Conservation (phyloP, 2,888 invertebrate genomes). For the Monopis laevigella region DNA sequence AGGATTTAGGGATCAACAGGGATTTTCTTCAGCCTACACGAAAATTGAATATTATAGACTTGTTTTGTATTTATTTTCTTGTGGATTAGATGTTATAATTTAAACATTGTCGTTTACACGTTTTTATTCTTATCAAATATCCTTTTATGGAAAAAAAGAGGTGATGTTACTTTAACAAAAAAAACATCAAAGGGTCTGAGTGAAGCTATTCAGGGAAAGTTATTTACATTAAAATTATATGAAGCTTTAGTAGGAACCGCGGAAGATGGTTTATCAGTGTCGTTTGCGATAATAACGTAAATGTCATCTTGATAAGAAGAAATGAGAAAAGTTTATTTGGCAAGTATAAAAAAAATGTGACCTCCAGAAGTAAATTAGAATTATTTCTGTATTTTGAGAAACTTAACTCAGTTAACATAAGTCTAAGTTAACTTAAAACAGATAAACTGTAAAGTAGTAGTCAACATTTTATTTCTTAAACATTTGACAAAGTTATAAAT, state of each 20-base stretch:
- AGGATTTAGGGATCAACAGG: conserved; percentile 39
- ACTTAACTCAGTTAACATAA: no score
- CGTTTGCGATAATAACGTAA: conserved; percentile 32
- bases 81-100: no score
- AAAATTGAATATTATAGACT: conserved; percentile 59
- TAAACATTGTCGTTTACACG: background rate
- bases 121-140: background rate
- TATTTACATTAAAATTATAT: conserved; percentile 11
- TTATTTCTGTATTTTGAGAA: background rate
- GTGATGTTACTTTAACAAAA: background rate
- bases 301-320: conserved; percentile 34
- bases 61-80: conserved; percentile 25
- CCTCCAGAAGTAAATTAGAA: background rate
- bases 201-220: no score
- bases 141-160: background rate
- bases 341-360: conserved; percentile 12
- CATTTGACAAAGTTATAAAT: no score
- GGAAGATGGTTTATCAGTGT: conserved; percentile 32
- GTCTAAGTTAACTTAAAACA: no score
- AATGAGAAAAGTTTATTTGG: conserved; percentile 16
- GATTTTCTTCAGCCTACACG: conserved; percentile 44
- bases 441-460: no score
- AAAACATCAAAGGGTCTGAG: background rate
- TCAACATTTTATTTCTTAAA: no score
- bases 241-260: conserved; percentile 6